Evolutionary conservation across 2,888 invertebrate species (phyloP).

Genomic region (Megalurothrips usitatus): DNA sequence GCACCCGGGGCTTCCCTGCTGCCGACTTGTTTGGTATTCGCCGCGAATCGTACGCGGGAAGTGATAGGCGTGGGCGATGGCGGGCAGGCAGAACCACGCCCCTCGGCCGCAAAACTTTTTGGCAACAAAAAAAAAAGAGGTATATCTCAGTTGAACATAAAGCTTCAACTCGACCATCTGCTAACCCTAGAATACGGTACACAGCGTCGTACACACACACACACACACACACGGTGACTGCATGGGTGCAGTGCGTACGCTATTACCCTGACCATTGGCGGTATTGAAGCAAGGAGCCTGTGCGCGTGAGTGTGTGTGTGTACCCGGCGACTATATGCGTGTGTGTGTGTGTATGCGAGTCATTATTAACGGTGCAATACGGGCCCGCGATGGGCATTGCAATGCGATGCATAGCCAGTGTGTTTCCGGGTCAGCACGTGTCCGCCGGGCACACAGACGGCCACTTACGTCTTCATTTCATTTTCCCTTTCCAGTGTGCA

Average conservation of each 20-base stretch:
- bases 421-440: conserved; percentile 8
- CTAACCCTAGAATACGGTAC: too few relatives aligned
- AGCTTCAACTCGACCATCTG: too few relatives aligned
- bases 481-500: background rate
- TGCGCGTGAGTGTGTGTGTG: background rate
- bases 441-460: background rate
- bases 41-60: too few relatives aligned
- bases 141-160: too few relatives aligned
- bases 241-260: conserved; percentile 19
- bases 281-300: background rate
- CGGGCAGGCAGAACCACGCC: too few relatives aligned
- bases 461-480: background rate
- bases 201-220: too few relatives aligned
- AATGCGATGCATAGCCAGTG: conserved; percentile 6
- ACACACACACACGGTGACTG: too few relatives aligned
- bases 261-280: background rate
- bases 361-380: conserved; percentile 25
- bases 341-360: background rate
- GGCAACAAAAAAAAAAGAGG: too few relatives aligned
- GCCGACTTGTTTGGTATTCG: too few relatives aligned
- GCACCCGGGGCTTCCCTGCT: too few relatives aligned
- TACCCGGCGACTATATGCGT: background rate
- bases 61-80: too few relatives aligned
- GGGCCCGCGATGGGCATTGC: background rate
- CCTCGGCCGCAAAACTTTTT: too few relatives aligned